Evolutionary conservation across 2,888 invertebrate species (phyloP).

Genomic region (Netelia fuscicornis): DNA sequence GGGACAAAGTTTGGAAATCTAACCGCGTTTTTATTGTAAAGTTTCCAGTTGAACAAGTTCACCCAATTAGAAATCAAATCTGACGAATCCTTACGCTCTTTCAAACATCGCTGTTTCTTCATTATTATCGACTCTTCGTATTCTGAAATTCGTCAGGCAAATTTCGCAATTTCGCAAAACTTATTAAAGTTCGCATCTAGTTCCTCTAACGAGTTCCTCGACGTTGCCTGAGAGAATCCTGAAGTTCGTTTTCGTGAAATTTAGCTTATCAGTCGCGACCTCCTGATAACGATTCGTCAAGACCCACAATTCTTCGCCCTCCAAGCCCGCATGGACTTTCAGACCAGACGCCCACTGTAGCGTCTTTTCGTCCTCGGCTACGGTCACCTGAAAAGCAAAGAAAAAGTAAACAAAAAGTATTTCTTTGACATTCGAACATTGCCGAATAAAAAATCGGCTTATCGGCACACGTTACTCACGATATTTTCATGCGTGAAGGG

Average conservation of each 20-base stretch:
- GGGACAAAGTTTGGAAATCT: too few species aligned
- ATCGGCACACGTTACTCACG: constrained; percentile 52
- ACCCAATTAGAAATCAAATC: too few species aligned
- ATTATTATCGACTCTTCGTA: background rate
- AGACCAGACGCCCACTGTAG: constrained; percentile 91
- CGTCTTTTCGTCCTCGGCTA: constrained; percentile 87
- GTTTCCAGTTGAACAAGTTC: too few species aligned
- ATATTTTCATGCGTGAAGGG: constrained; percentile 65
- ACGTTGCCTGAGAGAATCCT: constrained; percentile 88
- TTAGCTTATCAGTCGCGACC: constrained; percentile 87
- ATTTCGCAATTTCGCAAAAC: background rate
- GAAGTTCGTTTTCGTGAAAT: constrained; percentile 87
- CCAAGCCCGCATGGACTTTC: constrained; percentile 87
- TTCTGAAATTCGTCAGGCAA: background rate
- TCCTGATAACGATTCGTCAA: constrained; percentile 90
- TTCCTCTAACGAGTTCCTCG: constrained; percentile 86
- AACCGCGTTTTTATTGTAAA: too few species aligned
- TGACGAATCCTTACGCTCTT: background rate
- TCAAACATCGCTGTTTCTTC: background rate
- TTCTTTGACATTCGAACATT: background rate
- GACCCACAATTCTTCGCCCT: constrained; percentile 89
- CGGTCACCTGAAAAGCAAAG: constrained; percentile 12
- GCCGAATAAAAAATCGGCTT: background rate
- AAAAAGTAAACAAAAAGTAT: background rate
- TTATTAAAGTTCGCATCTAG: constrained; percentile 78